Percentiles rank a stretch among this genome's conserved stretches.
These are phyloP conservation scores for Palythoa grandiflora DNA, from an alignment of 92 coral and sea anemone species.

Conservation along the genomic window DNA sequence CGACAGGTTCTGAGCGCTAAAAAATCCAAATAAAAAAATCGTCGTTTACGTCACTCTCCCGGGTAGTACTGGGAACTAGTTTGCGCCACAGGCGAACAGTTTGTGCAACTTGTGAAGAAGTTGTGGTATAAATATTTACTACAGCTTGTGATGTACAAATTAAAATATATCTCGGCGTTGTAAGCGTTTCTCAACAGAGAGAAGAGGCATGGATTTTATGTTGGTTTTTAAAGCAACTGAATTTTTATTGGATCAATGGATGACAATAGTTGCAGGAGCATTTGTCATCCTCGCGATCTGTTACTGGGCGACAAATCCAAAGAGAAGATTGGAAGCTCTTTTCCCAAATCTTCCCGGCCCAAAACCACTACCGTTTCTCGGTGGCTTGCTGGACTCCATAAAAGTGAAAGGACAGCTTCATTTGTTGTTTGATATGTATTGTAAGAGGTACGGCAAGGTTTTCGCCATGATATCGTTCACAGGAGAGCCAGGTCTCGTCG, in stretches of 20 bases:
- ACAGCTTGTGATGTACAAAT: background rate
- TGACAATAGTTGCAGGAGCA: background rate
- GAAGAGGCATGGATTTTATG: background rate
- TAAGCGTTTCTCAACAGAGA: background rate
- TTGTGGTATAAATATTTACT: background rate
- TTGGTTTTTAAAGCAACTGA: background rate
- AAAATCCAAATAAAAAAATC: too few relatives aligned
- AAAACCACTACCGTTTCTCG: conserved; percentile 73
- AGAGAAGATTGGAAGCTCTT: conserved; percentile 39
- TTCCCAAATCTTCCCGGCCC: conserved; percentile 77
- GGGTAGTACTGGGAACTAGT: background rate
- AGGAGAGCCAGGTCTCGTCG: conserved; percentile 43
- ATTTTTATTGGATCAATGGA: background rate
- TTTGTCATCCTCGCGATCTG: background rate
- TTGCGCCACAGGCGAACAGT: background rate
- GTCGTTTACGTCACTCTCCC: background rate
- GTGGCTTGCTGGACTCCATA: conserved; percentile 47
- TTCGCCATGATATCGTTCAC: conserved; percentile 49
- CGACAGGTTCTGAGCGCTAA: too few relatives aligned
- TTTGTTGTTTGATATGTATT: conserved; percentile 61
- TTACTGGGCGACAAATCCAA: conserved; percentile 35
- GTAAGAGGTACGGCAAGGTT: conserved; percentile 72
- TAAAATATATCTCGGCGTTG: background rate
- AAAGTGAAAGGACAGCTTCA: conserved; percentile 58
- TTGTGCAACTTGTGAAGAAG: background rate